Evolutionary conservation across 1,140 invertebrate species (phyloP).

Genomic region (Diploscapter pachys): DNA sequence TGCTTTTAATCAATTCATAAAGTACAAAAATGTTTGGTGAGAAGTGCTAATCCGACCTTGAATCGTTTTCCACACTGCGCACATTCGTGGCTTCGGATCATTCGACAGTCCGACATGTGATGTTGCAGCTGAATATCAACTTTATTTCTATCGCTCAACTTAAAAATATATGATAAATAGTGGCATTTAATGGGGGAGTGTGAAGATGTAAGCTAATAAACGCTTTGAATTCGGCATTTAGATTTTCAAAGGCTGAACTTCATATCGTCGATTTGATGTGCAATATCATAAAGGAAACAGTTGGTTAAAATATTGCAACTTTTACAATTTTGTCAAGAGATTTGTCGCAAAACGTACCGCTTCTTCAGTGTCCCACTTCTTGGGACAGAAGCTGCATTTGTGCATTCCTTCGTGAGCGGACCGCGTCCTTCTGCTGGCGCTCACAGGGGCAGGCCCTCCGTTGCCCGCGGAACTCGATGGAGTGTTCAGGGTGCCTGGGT

Average conservation of each 20-base stretch:
- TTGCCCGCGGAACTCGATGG: background rate
- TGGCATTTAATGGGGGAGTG: no score
- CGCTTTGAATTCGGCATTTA: background rate
- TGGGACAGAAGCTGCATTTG: conserved; percentile 45
- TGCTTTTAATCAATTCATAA: background rate
- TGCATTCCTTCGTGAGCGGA: conserved; percentile 36
- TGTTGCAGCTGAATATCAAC: conserved; percentile 50
- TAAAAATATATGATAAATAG: no score
- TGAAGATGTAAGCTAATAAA: conserved; percentile 10
- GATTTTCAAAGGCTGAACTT: background rate
- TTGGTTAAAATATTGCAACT: no score
- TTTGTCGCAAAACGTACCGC: conserved; percentile 19
- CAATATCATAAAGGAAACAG: no score
- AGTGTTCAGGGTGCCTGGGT: no score
- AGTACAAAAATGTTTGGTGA: background rate
- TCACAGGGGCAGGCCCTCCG: background rate
- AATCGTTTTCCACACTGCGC: conserved; percentile 43
- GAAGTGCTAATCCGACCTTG: conserved; percentile 31
- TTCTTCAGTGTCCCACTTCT: conserved; percentile 36
- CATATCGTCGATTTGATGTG: background rate
- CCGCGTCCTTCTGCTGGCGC: conserved; percentile 6
- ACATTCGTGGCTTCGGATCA: conserved; percentile 48
- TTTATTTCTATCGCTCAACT: background rate
- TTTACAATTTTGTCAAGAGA: background rate
- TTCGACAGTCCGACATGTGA: conserved; percentile 61